A percentile compares a stretch with the other conserved stretches of the same genome.
Evolutionary conservation across 2,797 vertebrate species (phyloP).

Genomic region (Microhierax caerulescens): DNA sequence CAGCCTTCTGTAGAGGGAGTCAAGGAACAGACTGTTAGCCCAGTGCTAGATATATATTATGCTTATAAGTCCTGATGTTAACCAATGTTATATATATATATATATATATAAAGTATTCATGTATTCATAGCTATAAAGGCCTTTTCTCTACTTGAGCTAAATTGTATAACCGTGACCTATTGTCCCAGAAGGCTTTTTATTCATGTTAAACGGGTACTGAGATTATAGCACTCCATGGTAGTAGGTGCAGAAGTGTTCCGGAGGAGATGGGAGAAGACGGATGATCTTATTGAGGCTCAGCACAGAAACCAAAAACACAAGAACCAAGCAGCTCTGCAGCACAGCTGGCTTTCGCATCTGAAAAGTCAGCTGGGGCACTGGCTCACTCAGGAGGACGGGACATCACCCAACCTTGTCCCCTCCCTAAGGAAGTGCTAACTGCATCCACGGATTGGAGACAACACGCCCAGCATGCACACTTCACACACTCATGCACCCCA

Average conservation of each 20-base stretch:
- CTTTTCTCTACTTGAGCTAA: slow-evolving; percentile 52
- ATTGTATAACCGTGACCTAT: slow-evolving; percentile 58
- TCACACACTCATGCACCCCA: neutral
- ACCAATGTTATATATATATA: slow-evolving; percentile 43
- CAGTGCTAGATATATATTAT: slow-evolving; percentile 13
- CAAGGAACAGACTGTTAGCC: neutral
- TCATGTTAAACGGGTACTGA: slow-evolving; percentile 42
- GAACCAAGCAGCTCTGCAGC: neutral
- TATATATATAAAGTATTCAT: slow-evolving; percentile 64
- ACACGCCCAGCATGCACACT: neutral
- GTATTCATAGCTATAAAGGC: slow-evolving; percentile 63
- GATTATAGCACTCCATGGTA: neutral
- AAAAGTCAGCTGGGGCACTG: neutral
- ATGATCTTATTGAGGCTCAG: slow-evolving; percentile 16
- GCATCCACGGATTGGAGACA: accelerated
- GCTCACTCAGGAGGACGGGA: neutral
- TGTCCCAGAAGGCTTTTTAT: slow-evolving; percentile 64
- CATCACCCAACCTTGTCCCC: neutral
- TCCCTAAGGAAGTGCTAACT: neutral
- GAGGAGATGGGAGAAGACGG: slow-evolving; percentile 22
- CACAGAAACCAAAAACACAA: neutral
- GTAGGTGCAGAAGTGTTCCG: slow-evolving; percentile 15
- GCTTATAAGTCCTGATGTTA: slow-evolving; percentile 28
- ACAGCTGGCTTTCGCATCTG: neutral
- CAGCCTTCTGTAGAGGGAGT: neutral